Percentiles rank a stretch among this genome's conserved stretches.
phyloP scores from a whole-genome alignment of 2,113 vertebrate species.

The Stegostoma tigrinum region DNA sequence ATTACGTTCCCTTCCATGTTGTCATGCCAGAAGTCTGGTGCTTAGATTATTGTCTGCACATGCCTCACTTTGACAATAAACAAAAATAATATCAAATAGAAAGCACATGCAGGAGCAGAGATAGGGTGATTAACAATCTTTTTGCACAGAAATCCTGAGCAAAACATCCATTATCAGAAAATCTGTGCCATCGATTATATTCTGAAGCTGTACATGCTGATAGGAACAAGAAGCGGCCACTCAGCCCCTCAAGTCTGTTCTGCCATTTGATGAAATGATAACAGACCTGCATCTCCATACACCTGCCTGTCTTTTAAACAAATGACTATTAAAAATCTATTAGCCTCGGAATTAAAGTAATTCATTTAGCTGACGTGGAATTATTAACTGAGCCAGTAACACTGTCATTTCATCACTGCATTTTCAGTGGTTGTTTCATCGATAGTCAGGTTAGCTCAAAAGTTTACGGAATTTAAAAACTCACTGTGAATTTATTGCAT shows the following conservation, averaged over 20 bases:
- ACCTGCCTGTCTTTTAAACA: background rate
- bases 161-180: background rate
- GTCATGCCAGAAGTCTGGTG: too few species aligned
- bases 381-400: background rate
- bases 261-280: background rate
- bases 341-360: background rate
- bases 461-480: background rate
- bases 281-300: background rate
- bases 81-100: background rate
- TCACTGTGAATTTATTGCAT: background rate
- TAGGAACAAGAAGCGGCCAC: background rate
- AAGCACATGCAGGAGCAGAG: background rate
- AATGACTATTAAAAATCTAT: background rate
- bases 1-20: too few species aligned
- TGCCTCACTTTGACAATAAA: background rate
- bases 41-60: too few species aligned
- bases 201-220: background rate
- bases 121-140: background rate
- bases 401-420: background rate
- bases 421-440: background rate
- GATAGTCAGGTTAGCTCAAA: background rate
- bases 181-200: background rate
- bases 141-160: background rate
- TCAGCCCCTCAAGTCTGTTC: background rate
- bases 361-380: background rate